Evolutionary conservation across 2,797 vertebrate species (phyloP), one percentile per base, ranked within the genome.

Genomic region (Toxotes lorentzi): DNA sequence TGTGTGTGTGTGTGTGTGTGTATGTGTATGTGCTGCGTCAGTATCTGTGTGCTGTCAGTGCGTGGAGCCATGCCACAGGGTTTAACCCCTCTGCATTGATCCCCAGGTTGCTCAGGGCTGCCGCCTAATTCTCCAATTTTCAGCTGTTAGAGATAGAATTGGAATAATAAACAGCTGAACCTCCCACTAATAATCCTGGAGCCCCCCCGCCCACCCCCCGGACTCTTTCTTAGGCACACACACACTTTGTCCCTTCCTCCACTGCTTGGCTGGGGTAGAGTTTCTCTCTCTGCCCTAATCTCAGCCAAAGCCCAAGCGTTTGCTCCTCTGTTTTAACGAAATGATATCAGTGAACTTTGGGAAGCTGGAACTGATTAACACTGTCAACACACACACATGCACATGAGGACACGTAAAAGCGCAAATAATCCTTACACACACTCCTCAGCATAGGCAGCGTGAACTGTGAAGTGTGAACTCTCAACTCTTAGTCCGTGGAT

Each of bases 151-250:
- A 94, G 93, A 94, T 94, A 93, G 94, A 95, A 95, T 94, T 95
- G 94, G 92, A 96, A 95, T 96, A 96, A 96, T 95, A 96, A 95
- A 95, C 95, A 95, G 94, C 94, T 95, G 93, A 95, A 94, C 94
- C 94, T 92, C 91, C 92, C 93, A 94, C 91, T 86, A 95, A 94
- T 95, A 95, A 95, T 94, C 93, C 89, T 58, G 19, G 77, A 92
- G 91, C 30, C 56, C 47, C 71, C 53, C 74, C 54, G 78, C 85
- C 50, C 2, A 6, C 1, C 50, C 12, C 8, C 2, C 38, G 8
- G 0, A 78, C 76, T 64, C 50, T 74, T 79, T 78, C 60, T 57
- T 43, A 71, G 43, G 66, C 80, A 50, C 70, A 64, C 51, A 79
- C 84, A 65, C 59, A 63, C 60, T 84, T 69, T 61, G 47, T 82